These are phyloP conservation scores for Dicyrtoma fusca DNA, from an alignment of 2,888 invertebrate genomes.

Conservation along the genomic window DNA sequence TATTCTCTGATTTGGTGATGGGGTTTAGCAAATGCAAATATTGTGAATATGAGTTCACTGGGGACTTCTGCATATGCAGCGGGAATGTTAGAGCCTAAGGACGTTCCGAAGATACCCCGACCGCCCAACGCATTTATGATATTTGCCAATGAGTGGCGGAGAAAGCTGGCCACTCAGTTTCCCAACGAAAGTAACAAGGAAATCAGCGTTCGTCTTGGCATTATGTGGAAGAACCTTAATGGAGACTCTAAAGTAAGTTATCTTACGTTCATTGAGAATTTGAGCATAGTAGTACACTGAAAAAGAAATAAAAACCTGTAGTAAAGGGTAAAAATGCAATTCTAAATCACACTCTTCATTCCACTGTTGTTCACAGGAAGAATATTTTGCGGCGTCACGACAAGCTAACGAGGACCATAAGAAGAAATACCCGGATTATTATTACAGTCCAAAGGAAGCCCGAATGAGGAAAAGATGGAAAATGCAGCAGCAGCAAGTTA, in stretches of 20 bases:
- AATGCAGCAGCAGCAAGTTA: constrained; percentile 52
- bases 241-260: constrained; percentile 61
- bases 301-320: not conserved
- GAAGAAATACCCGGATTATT: constrained; percentile 68
- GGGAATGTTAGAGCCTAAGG: constrained; percentile 49
- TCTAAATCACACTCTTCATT: not conserved
- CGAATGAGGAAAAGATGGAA: constrained; percentile 63
- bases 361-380: constrained; percentile 57
- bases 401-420: constrained; percentile 67
- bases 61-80: constrained; percentile 42
- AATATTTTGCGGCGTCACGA: constrained; percentile 65
- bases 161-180: constrained; percentile 64
- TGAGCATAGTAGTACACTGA: no score
- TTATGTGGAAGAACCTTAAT: constrained; percentile 66
- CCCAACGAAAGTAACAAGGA: constrained; percentile 68
- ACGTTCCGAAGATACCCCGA: constrained; percentile 64
- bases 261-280: not conserved
- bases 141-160: constrained; percentile 68
- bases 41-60: constrained; percentile 44
- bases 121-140: constrained; percentile 70
- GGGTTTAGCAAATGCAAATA: constrained; percentile 34
- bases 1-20: constrained; percentile 27
- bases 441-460: constrained; percentile 69
- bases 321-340: not conserved
- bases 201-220: constrained; percentile 66